Evolutionary conservation across 2,113 vertebrate species (phyloP).

Genomic region (Saimiri boliviensis): DNA sequence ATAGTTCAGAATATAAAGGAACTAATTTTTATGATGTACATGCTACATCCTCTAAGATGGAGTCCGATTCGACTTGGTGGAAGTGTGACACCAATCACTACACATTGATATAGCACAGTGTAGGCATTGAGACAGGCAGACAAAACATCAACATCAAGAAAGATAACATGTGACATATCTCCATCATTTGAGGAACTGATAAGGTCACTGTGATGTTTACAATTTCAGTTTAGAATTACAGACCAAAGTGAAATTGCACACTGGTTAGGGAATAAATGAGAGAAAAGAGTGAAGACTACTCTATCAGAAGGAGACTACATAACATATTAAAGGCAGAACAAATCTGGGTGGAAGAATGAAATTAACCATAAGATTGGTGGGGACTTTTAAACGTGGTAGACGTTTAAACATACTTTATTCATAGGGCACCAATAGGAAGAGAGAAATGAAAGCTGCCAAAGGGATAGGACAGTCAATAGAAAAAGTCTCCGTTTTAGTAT

Average conservation of each 20-base stretch:
- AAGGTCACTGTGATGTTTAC: neutral
- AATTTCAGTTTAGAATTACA: neutral
- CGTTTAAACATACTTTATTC: neutral
- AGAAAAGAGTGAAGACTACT: neutral
- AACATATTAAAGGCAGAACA: neutral
- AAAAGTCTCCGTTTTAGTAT: neutral
- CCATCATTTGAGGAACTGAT: neutral
- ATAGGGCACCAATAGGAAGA: neutral
- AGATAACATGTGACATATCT: neutral
- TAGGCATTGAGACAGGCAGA: neutral
- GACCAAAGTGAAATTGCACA: neutral
- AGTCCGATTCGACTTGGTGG: neutral
- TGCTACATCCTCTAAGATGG: neutral
- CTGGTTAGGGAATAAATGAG: neutral
- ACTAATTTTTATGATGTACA: neutral
- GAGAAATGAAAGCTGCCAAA: neutral
- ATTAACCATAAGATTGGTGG: neutral
- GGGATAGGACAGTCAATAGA: neutral
- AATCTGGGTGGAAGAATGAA: neutral
- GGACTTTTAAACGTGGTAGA: neutral
- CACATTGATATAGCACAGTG: neutral
- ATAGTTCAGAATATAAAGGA: neutral
- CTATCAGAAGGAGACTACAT: neutral
- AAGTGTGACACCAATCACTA: neutral
- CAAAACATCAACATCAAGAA: neutral